These are phyloP conservation scores for Eurypyga helias DNA, from an alignment of 2,113 vertebrate genomes.

Conservation along the genomic window DNA sequence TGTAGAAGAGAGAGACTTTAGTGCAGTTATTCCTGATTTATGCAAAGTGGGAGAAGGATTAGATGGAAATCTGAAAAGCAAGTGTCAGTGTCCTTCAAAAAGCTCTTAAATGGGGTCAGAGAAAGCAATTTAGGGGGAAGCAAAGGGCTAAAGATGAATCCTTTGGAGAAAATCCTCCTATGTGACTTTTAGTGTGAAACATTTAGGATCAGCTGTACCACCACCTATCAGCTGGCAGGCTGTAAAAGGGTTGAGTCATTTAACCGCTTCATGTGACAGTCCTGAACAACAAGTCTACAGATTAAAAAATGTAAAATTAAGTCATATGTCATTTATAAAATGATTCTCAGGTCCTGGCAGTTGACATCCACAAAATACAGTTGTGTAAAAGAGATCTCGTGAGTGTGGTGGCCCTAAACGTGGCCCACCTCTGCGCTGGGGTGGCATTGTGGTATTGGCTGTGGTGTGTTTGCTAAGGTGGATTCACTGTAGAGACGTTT, in stretches of 20 bases:
- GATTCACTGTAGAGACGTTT: neutral
- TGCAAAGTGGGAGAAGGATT: constrained; percentile 3
- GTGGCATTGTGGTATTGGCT: accelerated
- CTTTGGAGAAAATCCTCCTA: neutral
- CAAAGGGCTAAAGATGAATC: neutral
- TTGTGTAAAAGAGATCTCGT: neutral
- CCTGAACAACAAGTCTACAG: neutral
- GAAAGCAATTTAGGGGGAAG: constrained; percentile 6
- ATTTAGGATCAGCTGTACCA: neutral
- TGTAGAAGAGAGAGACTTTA: neutral
- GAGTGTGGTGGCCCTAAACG: neutral
- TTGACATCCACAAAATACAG: neutral
- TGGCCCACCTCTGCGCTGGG: neutral
- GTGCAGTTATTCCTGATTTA: constrained; percentile 14
- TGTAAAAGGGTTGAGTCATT: neutral
- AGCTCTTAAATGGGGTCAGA: neutral
- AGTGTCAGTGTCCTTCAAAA: constrained; percentile 5
- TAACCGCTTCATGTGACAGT: neutral
- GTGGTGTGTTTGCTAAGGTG: neutral
- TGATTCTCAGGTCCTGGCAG: neutral
- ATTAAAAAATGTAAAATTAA: neutral
- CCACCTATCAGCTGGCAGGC: neutral
- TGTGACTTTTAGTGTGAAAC: neutral
- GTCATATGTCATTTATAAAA: neutral
- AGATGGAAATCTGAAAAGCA: neutral